Conservation (phyloP, 2,888 invertebrate species). For the Mythimna lalbum region DNA sequence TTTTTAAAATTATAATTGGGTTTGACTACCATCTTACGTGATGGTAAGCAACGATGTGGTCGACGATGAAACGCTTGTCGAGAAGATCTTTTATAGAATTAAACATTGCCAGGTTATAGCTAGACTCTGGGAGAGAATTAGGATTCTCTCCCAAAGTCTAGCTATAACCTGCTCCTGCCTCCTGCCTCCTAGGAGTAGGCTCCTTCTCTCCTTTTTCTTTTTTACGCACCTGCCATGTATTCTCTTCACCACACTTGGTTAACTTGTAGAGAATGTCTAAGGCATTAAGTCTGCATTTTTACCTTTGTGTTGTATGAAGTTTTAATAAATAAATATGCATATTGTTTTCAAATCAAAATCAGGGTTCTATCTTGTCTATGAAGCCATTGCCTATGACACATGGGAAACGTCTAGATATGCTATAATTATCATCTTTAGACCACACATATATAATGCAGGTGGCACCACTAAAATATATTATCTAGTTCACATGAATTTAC, state of each 20-base stretch:
- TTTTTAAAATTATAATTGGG: no score
- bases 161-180: no score
- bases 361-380: neutral
- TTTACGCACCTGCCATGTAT: no score
- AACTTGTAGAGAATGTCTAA: no score
- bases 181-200: no score
- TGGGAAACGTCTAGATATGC: neutral
- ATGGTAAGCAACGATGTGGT: neutral
- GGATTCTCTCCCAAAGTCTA: no score
- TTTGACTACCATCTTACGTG: neutral
- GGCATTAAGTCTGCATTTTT: no score
- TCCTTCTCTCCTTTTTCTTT: no score
- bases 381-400: slow-evolving; percentile 1
- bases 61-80: neutral
- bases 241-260: no score
- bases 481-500: neutral
- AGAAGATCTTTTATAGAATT: neutral
- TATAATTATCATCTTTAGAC: slow-evolving; percentile 9
- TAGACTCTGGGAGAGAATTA: neutral
- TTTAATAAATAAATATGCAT: no score
- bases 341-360: neutral
- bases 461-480: neutral
- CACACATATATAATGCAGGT: neutral
- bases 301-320: no score
- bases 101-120: neutral